Conservation (phyloP, 2,113 vertebrate genomes). For the Nothocercus julius region DNA sequence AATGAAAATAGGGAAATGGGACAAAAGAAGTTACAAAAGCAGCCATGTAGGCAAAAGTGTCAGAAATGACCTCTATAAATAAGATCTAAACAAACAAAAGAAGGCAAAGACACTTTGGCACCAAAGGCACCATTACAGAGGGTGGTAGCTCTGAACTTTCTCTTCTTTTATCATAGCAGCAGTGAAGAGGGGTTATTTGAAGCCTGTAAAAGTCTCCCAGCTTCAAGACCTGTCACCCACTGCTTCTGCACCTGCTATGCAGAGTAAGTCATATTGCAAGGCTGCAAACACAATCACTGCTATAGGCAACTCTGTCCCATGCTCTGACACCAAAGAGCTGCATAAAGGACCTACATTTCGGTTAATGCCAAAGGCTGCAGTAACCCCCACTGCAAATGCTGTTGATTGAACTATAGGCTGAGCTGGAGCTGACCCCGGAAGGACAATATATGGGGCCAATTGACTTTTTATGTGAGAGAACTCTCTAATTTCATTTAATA, state of each 20-base stretch:
- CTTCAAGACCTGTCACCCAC: background rate
- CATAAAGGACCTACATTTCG: background rate
- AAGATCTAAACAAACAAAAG: background rate
- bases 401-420: background rate
- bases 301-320: background rate
- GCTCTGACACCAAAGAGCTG: background rate
- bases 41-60: background rate
- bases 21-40: background rate
- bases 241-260: background rate
- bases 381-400: background rate
- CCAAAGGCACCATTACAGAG: background rate
- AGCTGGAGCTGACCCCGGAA: background rate
- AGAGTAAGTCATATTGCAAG: accelerated
- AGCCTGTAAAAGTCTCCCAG: background rate
- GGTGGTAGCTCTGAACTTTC: background rate
- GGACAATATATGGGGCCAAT: background rate
- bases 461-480: background rate
- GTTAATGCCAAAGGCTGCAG: background rate
- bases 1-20: background rate
- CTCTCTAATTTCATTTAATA: background rate
- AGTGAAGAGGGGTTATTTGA: background rate
- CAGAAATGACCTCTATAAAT: background rate
- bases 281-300: background rate
- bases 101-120: background rate
- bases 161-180: background rate